A percentile compares a stretch with the other conserved stretches of the same genome.
Conservation (phyloP, 1,140 invertebrate genomes). For the Drosophila elegans region DNA sequence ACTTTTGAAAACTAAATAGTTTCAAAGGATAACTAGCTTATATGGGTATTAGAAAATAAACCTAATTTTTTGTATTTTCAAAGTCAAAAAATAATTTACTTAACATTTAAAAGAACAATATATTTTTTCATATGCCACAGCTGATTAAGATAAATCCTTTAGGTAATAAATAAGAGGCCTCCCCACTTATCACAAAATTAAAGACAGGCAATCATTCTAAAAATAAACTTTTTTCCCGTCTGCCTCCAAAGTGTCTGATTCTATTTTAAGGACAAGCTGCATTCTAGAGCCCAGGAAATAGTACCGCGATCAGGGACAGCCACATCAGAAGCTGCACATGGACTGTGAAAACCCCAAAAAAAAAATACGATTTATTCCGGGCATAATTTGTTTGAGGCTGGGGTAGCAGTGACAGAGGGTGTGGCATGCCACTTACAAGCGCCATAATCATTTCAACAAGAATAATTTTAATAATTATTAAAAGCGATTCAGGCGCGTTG, state of each 20-base stretch:
- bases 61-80: too few species aligned
- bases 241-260: background rate
- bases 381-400: constrained; percentile 60
- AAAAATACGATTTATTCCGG: constrained; percentile 62
- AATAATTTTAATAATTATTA: constrained; percentile 84
- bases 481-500: constrained; percentile 65
- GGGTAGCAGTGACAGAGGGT: constrained; percentile 1
- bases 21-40: too few species aligned
- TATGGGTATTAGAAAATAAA: too few species aligned
- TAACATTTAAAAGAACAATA: constrained; percentile 4
- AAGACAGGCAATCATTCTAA: constrained; percentile 1
- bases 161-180: constrained; percentile 11
- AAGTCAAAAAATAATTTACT: too few species aligned
- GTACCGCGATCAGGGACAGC: constrained; percentile 22
- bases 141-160: constrained; percentile 9
- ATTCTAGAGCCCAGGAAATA: constrained; percentile 17
- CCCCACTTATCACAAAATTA: constrained; percentile 20
- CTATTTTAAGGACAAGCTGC: constrained; percentile 29
- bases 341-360: constrained; percentile 52
- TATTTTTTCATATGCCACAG: constrained; percentile 1
- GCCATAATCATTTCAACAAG: constrained; percentile 83
- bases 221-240: constrained; percentile 12
- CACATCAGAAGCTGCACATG: constrained; percentile 38
- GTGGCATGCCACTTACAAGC: constrained; percentile 72
- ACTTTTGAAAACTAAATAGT: too few species aligned